Evolutionary conservation across 2,113 vertebrate species (phyloP).

Genomic region (Atrichornis clamosus): DNA sequence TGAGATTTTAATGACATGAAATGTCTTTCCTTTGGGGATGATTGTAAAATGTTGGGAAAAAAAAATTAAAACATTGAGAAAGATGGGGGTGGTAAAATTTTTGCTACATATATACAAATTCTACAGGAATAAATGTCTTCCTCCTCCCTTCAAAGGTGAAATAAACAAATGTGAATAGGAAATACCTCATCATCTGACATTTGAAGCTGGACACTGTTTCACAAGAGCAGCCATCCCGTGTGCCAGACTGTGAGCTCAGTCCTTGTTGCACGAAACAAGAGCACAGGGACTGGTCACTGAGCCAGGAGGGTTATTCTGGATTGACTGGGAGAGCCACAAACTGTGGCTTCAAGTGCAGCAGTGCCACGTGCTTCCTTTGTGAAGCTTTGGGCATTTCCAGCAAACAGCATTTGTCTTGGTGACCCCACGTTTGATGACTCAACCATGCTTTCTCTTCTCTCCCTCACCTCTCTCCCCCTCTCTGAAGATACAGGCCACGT

Average conservation of each 20-base stretch:
- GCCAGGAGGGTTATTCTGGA: neutral
- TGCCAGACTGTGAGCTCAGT: constrained; percentile 29
- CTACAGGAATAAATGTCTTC: neutral
- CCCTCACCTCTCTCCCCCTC: rapidly evolving
- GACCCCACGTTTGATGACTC: rapidly evolving
- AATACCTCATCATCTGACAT: constrained; percentile 20
- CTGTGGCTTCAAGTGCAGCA: neutral
- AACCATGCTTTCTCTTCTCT: rapidly evolving
- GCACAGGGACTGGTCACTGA: neutral
- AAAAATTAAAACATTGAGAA: neutral
- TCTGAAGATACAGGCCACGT: neutral
- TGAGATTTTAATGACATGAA: neutral
- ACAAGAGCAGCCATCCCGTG: neutral
- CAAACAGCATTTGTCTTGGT: neutral
- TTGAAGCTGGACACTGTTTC: neutral
- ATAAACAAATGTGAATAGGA: neutral
- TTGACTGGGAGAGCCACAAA: neutral
- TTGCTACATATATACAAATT: neutral
- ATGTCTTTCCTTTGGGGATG: neutral
- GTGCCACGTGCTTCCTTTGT: neutral
- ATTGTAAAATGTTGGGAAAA: neutral
- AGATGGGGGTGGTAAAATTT: neutral
- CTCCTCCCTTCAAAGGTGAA: neutral
- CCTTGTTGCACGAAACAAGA: neutral
- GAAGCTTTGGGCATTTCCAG: neutral